Evolutionary conservation across 2,888 invertebrate species (phyloP), one percentile per base, ranked within the genome.

Genomic region (Camponotus fellah): DNA sequence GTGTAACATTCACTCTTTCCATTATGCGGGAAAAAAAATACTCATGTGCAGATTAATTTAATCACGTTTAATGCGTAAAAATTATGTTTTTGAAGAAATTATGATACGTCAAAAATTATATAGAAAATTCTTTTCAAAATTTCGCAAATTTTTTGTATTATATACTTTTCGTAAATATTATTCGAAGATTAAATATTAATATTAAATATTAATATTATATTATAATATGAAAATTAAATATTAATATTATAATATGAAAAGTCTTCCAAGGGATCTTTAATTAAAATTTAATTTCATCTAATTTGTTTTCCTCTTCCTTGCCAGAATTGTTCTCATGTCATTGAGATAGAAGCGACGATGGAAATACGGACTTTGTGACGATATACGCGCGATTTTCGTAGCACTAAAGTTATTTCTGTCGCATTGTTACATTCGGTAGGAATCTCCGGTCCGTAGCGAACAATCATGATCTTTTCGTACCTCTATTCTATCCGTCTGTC

Each of bases 341-440:
- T 9, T 32, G 32, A 8, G 6, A 37, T 21, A 56, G 56, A 14
- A 53, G 46, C 4, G 53, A 8, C 8, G 49, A 75, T 17, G 53
- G 40, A 66, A 65, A 76, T 53, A 53, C 26, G 21, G n/a, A 49
- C n/a, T 62, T 62, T 3, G 12, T 40, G 37, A 10, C 21, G 37
- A 37, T 26, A 49, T 17, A 5, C 37, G 46, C 26, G 77, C 32
- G 9, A 43, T 71, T 71, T 71, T 60, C 43, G 34, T 21, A 21
- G 0, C 17, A 34, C 53, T 32, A 40, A 71, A 71, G 34, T 21
- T 79, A 79, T 46, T 79, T 71, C 58, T 8, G 60, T 79, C 12
- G 0, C 26, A 43, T 76, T 58, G 17, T 69, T 79, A 34, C 32
- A 79, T 60, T 46, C 37, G 32, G 14, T 46, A 60, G 71, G 21